Evolutionary conservation across 2,113 vertebrate genomes (phyloP).

Genomic region (Prochilodus magdalenae): DNA sequence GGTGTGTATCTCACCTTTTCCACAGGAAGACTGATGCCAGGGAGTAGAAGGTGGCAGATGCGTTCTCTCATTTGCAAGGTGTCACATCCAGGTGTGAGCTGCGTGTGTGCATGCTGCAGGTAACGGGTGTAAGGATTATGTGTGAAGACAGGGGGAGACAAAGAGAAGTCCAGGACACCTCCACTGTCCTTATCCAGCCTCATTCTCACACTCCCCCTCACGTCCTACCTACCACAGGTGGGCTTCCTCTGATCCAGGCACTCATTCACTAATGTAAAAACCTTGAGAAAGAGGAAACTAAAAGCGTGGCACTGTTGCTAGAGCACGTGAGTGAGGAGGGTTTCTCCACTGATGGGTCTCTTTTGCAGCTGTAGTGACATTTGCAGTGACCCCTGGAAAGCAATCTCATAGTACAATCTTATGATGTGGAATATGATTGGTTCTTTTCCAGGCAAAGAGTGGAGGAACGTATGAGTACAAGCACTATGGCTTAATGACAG

Average conservation of each 20-base stretch:
- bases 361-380: neutral
- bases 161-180: slow-evolving; percentile 9
- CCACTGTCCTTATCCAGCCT: neutral
- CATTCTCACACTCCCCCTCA: neutral
- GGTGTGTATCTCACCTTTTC: slow-evolving; percentile 34
- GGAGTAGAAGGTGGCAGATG: slow-evolving; percentile 56
- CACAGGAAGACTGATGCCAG: slow-evolving; percentile 36
- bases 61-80: slow-evolving; percentile 46
- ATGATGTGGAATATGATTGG: neutral
- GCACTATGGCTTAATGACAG: neutral
- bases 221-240: neutral
- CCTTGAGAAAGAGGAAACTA: neutral
- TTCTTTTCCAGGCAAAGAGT: neutral
- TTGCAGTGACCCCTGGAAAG: slow-evolving; percentile 1
- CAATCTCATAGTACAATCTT: neutral
- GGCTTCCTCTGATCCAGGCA: neutral
- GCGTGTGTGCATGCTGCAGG: neutral
- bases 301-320: neutral
- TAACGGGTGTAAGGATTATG: slow-evolving; percentile 1
- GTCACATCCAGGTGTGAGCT: slow-evolving; percentile 4
- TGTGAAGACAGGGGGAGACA: slow-evolving; percentile 14
- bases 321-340: neutral
- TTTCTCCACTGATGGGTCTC: neutral
- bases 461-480: neutral
- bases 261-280: neutral